Percentiles rank a stretch among this genome's conserved stretches.
These are phyloP conservation scores for Pissodes strobi DNA, from an alignment of 1,140 invertebrate species.

Conservation along the genomic window DNA sequence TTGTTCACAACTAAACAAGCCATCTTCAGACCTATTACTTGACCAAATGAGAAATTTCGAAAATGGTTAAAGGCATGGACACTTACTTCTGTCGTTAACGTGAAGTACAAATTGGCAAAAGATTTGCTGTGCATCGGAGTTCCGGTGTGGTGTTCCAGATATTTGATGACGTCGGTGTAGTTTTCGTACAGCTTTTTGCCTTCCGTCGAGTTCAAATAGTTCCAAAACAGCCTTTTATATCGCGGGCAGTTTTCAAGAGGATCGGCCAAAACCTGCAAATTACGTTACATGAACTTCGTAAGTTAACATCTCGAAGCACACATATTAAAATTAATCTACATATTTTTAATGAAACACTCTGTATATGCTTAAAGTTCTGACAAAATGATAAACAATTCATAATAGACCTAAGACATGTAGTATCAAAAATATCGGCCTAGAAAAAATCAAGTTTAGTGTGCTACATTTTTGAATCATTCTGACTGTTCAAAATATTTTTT, in stretches of 20 bases:
- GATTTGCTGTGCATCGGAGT: constrained; percentile 24
- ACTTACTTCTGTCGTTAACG: constrained; percentile 35
- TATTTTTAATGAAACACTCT: too few relatives aligned
- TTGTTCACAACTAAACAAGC: too few relatives aligned
- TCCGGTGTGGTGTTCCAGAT: constrained; percentile 30
- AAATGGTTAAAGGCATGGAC: too few relatives aligned
- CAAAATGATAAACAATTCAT: too few relatives aligned
- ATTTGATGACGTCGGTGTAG: constrained; percentile 19
- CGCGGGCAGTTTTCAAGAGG: constrained; percentile 35
- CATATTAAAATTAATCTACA: background rate
- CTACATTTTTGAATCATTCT: too few relatives aligned
- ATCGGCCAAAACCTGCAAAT: constrained; percentile 35
- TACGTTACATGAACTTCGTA: too few relatives aligned
- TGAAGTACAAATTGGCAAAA: constrained; percentile 38
- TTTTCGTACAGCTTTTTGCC: constrained; percentile 34
- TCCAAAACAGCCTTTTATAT: constrained; percentile 26
- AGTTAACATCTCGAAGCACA: background rate
- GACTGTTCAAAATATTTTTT: too few relatives aligned
- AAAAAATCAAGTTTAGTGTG: too few relatives aligned
- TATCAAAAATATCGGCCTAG: too few relatives aligned
- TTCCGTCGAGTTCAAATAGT: constrained; percentile 34
- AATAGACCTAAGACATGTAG: too few relatives aligned
- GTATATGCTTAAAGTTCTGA: too few relatives aligned
- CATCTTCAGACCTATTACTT: too few relatives aligned
- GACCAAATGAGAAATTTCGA: background rate